A percentile compares a stretch with the other conserved stretches of the same genome.
Conservation (phyloP, 2,888 invertebrate genomes). For the Drosophila sordidapex region DNA sequence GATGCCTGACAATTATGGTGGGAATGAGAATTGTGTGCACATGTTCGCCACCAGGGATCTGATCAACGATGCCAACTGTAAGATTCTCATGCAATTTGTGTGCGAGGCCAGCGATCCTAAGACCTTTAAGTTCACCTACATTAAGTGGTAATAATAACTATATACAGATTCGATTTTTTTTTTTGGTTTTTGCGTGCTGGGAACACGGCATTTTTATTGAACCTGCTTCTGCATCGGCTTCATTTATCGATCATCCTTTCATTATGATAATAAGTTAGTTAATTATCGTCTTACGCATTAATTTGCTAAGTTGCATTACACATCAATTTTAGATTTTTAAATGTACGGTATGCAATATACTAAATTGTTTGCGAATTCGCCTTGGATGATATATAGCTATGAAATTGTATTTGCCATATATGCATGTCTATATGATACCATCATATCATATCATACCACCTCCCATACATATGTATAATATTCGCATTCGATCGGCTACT, state of each 20-base stretch:
- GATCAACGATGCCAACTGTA: conserved; percentile 77
- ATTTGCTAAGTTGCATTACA: conserved; percentile 71
- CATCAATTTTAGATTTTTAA: conserved; percentile 60
- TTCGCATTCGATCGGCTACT: conserved; percentile 32
- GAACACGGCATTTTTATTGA: conserved; percentile 53
- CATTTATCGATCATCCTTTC: conserved; percentile 16
- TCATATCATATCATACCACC: conserved; percentile 27
- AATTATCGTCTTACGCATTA: conserved; percentile 46
- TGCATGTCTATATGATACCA: conserved; percentile 16
- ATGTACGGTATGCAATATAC: conserved; percentile 55
- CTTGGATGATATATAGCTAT: conserved; percentile 44
- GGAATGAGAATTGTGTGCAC: conserved; percentile 75
- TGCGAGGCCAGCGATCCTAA: conserved; percentile 71
- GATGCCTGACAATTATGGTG: conserved; percentile 73
- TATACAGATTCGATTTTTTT: conserved; percentile 11
- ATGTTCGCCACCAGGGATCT: conserved; percentile 67
- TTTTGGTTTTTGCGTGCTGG: conserved; percentile 55
- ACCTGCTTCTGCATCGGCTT: conserved; percentile 32
- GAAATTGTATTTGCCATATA: conserved; percentile 39
- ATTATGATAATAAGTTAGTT: conserved; percentile 27
- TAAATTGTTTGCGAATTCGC: conserved; percentile 59
- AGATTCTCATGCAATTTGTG: conserved; percentile 64
- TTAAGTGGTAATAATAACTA: conserved; percentile 50
- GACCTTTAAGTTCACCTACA: conserved; percentile 67
- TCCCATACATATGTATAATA: conserved; percentile 27